These are phyloP conservation scores for Phrynocephalus forsythii DNA, from an alignment of 2,797 vertebrate genomes.

Conservation along the genomic window DNA sequence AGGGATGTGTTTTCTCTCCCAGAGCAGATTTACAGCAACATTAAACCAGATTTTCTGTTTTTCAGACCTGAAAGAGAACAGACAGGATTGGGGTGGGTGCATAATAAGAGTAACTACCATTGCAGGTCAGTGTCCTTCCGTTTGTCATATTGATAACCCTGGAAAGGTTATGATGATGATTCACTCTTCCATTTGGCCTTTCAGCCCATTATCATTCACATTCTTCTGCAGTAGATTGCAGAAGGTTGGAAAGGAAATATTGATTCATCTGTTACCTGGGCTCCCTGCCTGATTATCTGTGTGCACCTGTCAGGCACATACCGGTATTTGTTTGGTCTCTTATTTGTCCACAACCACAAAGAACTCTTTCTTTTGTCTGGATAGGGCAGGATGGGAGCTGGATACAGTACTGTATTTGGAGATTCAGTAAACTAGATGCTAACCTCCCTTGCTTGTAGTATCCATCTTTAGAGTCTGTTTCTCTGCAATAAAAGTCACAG, in stretches of 20 bases:
- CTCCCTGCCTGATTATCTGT: not conserved
- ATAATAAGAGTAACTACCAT: not conserved
- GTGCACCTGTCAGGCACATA: conserved; percentile 8
- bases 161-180: conserved; percentile 18
- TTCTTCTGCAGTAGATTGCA: conserved; percentile 23
- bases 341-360: not conserved
- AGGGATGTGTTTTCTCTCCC: not conserved
- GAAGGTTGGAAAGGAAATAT: conserved; percentile 26
- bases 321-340: not conserved
- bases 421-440: not conserved
- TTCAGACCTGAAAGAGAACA: not conserved
- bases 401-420: not conserved
- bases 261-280: conserved; percentile 11
- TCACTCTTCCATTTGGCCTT: conserved; percentile 15
- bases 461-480: not conserved
- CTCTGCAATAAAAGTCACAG: not conserved
- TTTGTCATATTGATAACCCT: conserved; percentile 26
- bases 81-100: not conserved
- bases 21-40: not conserved
- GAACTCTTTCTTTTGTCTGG: not conserved
- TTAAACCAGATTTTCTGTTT: not conserved
- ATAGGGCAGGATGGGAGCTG: not conserved
- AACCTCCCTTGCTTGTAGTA: not conserved
- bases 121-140: not conserved
- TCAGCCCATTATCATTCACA: conserved; percentile 37